Evolutionary conservation across 35 echinoderm and acorn worm species (phyloP), one percentile per base, ranked within the genome.

Genomic region (Apostichopus californicus): DNA sequence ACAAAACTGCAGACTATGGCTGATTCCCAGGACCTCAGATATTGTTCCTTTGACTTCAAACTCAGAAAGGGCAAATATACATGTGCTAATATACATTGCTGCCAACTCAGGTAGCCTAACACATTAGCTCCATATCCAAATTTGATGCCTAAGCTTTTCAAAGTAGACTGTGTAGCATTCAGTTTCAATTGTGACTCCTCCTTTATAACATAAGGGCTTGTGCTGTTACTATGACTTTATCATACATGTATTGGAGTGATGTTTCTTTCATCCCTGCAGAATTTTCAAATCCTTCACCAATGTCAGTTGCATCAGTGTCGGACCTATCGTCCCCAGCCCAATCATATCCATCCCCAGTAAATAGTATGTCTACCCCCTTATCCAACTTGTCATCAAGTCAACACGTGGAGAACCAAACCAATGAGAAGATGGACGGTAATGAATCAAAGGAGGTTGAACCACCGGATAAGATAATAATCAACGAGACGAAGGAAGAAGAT

Each of bases 231-330:
- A 46, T 46, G 2, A 46, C 34, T 46, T 46, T 46, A 46, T 46
- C 34, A 61, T 61, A 61, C 58, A 11, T 61, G 58, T 61, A n/a
- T 25, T 70, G n/a, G 22, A 5, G 61, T 89, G 21, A 73, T 20
- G 46, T 58, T 34, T 81, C 20, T 87, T 81, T 61, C 58, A 60
- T 72, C 60, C 28, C 70, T 94, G 4, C 84, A 98, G 96, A 94
- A 75, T 90, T 94, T 89, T 98, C 96, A 25, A 98, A 93, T 91
- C 93, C 92, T 18, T 99, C 97, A 57, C 97, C 97, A 11, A 87
- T 99, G 84, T 99, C 97, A 13, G 79, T 91, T 80, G 97, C 95
- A n/a, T 99, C 97, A 56, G 87, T 95, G 54, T 99, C 95, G 34
- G 95, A 96, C 77, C 90, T 94, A 5, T 94, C 95, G 23, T 96